phyloP scores from a whole-genome alignment of 1,140 invertebrate genomes.

The Meloidogyne hapla region DNA sequence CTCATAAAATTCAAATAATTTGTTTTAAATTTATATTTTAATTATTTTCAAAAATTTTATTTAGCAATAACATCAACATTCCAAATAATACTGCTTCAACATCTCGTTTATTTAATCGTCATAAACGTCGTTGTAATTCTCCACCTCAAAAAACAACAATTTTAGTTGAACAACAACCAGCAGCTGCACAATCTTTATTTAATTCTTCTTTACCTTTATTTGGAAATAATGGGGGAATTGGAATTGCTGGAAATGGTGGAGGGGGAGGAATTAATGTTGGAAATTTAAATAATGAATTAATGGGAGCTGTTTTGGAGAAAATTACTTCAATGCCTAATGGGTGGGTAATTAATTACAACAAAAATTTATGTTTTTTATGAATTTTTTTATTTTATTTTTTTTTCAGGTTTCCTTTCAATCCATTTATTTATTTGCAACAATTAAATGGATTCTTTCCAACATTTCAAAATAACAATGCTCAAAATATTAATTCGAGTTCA shows the following conservation, averaged over 20 bases:
- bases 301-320: slow-evolving; percentile 2
- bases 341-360: not conserved
- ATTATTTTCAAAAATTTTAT: not conserved
- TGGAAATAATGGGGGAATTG: not conserved
- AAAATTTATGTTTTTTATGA: not conserved
- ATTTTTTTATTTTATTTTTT: slow-evolving; percentile 25
- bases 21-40: not conserved
- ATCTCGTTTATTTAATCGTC: not conserved
- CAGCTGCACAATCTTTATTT: not conserved
- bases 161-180: not conserved
- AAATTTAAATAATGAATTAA: slow-evolving; percentile 1
- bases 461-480: not conserved
- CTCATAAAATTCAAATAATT: too few species aligned
- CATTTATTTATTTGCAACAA: slow-evolving; percentile 41
- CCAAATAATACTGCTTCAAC: not conserved
- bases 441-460: slow-evolving; percentile 27
- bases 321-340: not conserved
- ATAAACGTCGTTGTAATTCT: slow-evolving; percentile 10
- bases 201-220: not conserved
- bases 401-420: slow-evolving; percentile 30
- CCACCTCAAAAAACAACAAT: not conserved
- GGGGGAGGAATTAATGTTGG: not conserved
- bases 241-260: not conserved
- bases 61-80: not conserved
- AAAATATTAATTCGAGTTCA: not conserved